phyloP scores from a whole-genome alignment of 2,888 invertebrate species.

The Temnothorax unifasciatus region DNA sequence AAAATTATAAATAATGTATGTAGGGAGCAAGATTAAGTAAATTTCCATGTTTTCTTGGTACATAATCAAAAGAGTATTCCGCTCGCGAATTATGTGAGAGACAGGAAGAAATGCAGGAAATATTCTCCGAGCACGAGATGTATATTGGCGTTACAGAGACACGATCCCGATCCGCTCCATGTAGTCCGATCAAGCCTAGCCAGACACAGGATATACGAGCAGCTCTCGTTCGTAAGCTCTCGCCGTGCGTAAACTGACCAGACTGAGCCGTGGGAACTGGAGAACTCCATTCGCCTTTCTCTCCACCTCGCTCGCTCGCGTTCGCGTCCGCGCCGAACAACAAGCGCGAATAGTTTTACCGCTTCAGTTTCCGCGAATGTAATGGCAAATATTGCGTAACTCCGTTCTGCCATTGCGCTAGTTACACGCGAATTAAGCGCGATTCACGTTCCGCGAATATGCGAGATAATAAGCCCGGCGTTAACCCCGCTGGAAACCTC shows the following conservation, averaged over 20 bases:
- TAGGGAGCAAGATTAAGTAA: neutral
- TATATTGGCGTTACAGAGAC: slow-evolving; percentile 10
- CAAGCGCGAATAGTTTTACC: slow-evolving; percentile 55
- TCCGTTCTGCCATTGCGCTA: slow-evolving; percentile 34
- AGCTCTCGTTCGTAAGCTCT: slow-evolving; percentile 20
- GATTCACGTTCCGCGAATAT: slow-evolving; percentile 54
- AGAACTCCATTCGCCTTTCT: slow-evolving; percentile 58
- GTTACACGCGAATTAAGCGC: slow-evolving; percentile 65
- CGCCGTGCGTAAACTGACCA: slow-evolving; percentile 53
- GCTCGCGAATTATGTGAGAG: neutral
- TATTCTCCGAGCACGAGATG: neutral
- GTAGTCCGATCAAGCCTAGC: neutral
- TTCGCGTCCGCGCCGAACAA: neutral
- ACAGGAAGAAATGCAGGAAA: neutral
- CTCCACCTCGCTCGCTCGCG: slow-evolving; percentile 17
- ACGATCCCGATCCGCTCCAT: neutral
- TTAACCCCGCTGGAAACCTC: slow-evolving; percentile 24
- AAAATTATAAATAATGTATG: neutral
- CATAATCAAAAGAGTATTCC: neutral
- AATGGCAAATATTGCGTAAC: slow-evolving; percentile 66
- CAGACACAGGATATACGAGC: neutral
- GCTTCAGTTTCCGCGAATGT: slow-evolving; percentile 59
- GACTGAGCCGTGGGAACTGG: slow-evolving; percentile 67
- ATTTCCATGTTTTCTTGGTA: neutral
- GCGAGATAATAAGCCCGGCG: slow-evolving; percentile 43